Evolutionary conservation across 2,797 vertebrate genomes (phyloP), one percentile per base, ranked within the genome.

Genomic region (Phoebastria nigripes): DNA sequence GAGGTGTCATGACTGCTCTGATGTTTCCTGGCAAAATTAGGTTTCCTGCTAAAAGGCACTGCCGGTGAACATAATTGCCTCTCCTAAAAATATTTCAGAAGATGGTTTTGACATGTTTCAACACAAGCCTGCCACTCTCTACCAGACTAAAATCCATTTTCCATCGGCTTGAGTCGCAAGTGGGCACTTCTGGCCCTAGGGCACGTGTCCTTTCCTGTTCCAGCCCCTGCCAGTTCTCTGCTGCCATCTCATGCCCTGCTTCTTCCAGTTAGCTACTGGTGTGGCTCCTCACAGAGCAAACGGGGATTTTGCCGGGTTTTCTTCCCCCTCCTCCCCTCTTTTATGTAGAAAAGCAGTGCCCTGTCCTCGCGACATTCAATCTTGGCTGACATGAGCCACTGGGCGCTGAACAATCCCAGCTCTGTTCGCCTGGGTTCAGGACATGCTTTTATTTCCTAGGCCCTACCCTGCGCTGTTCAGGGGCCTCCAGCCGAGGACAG

Each of bases 361-460:
- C 76, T 46, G 49, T 56, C 76, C 79, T 88, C 18, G 4, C 0
- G 8, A 92, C 62, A 91, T 59, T 84, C 84, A 78, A 22, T 87
- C 91, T 66, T 14, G 26, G 93, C 62, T 1, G 8, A 76, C 16
- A 47, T 7, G 74, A 94, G 54, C 65, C 54, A 28, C 72, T 0
- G 0, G 67, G 55, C 55, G 70, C 37, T 8, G 85, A 96, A 92
- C 94, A 96, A 96, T 95, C 87, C 79, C 0, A 0, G 46, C 90
- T 95, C 94, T 96, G 93, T 97, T 96, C 31, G 14, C 72, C 71
- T 42, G 54, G 31, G 26, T 69, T 71, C 20, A 5, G 87, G 77
- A 83, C 24, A 11, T 3, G 65, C 9, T 79, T 76, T 65, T 42
- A 58, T 87, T 66, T 37, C 80, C 72, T 37, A 70, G 52, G 44